Evolutionary conservation across 2,113 vertebrate genomes (phyloP).

Genomic region (Scolopax mira): DNA sequence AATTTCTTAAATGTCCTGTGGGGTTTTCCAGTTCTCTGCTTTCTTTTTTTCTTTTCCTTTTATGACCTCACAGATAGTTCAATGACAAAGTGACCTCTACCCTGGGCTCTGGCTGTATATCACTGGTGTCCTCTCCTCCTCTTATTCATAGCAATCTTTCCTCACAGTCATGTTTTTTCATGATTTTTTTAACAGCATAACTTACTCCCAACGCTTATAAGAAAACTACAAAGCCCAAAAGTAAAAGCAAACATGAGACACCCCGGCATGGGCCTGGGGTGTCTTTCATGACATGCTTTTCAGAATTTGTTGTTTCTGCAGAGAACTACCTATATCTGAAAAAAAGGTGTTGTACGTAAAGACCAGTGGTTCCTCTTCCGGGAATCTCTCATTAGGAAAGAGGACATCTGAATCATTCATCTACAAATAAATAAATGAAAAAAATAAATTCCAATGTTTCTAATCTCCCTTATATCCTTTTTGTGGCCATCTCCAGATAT

Average conservation of each 20-base stretch:
- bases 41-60: background rate
- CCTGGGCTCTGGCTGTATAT: background rate
- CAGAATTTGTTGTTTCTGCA: background rate
- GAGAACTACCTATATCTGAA: background rate
- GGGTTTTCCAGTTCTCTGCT: background rate
- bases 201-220: background rate
- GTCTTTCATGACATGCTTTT: no score
- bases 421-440: background rate
- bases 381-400: background rate
- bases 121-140: background rate
- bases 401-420: background rate
- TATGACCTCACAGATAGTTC: background rate
- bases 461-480: background rate
- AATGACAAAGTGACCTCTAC: background rate
- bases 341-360: background rate
- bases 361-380: background rate
- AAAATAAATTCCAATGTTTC: background rate
- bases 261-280: accelerated
- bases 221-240: background rate
- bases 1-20: background rate
- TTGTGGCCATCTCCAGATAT: background rate
- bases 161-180: background rate
- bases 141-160: background rate
- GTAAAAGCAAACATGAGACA: background rate
- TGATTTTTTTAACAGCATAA: background rate